Base-by-base conservation (phyloP, 2,888 invertebrate species). In the Kuschelorhynchus macadamiae region DNA sequence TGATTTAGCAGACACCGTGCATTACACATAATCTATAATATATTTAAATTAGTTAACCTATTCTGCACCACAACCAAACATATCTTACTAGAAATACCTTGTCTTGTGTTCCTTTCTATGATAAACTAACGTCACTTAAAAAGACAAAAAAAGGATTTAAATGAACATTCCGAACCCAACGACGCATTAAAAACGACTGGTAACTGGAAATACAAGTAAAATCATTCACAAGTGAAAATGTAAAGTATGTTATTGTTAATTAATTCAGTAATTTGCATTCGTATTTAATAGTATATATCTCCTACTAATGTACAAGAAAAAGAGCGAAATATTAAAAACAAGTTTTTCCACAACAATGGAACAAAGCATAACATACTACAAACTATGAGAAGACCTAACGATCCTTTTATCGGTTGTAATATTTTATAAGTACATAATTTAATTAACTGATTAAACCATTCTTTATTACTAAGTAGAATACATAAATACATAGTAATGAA, bases 191-290 rank as follows among this genome's bases (percentile, higher is more conserved):
- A 56, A 63, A 56, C 56, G 47, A 67, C 66, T 60, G 60, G 32
- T 44, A 59, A 59, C 59, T 49, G 57, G 59, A 59, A 60, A 67
- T 46, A 52, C 60, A 44, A 41, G 59, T 59, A 60, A 67, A 60
- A 52, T 55, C 55, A 53, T 50, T 41, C 32, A 47, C 30, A 53
- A 67, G 60, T 52, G 66, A 67, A 67, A 67, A 67, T 46, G 21
- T n/a, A 25, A 42, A 33, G 44, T 53, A 52, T 60, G 52, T 52
- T 53, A 60, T 60, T 67, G 60, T 53, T 41, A 59, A 60, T 53
- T 60, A 67, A 67, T 60, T 60, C 60, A 44, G 53, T 53, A 53
- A 59, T 66, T 66, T 66, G 59, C 53, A 53, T 60, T 49, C 55
- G 56, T 42, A 41, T 57, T 49, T 47, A 56, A 56, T 60, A 36